Evolutionary conservation across 2,797 vertebrate genomes (phyloP), one percentile per base, ranked within the genome.

Genomic region (Artibeus jamaicensis): DNA sequence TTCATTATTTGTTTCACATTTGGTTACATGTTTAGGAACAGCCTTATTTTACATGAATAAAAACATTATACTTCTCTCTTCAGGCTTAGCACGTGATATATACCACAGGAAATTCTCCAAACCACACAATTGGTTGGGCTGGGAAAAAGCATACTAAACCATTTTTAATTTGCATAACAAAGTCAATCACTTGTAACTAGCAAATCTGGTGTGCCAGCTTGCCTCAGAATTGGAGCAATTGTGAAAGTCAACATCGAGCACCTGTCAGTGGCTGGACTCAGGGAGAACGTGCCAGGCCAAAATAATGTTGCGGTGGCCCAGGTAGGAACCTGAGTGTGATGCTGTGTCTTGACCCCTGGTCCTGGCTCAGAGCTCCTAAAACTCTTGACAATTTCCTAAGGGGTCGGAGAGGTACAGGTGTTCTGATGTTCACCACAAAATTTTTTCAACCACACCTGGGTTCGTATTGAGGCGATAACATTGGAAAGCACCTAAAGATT

Each of bases 61-160:
- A 95, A 83, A 16, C 26, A 24, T 42, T 85, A 65, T 9, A 48
- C 6, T 5, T 89, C 78, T 90, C 87, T 86, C 73, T 88, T 83
- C 73, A 74, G 29, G 48, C 24, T 82, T 48, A 92, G 39, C 12
- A 76, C 53, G 83, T 19, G 29, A 37, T 59, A 44, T 59, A 68
- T 71, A 93, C 70, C 46, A 84, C 24, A 94, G 34, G 74, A 91
- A 86, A 67, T 70, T 93, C 84, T 93, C 83, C 73, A 83, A 95
- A 89, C 46, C 57, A 88, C 65, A 86, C 22, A 32, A 84, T 18
- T 46, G 57, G 37, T n/a, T 73, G 8, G 16, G 32, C 21, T 22
- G 2, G 3, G 18, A 59, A 44, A 29, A 37, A 73, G 32, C 32
- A 57, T 12, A 42, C 14, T 57, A 74, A 91, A 78, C 19, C 19